phyloP scores from a whole-genome alignment of 2,888 invertebrate genomes.

The Luffia ferchaultella region DNA sequence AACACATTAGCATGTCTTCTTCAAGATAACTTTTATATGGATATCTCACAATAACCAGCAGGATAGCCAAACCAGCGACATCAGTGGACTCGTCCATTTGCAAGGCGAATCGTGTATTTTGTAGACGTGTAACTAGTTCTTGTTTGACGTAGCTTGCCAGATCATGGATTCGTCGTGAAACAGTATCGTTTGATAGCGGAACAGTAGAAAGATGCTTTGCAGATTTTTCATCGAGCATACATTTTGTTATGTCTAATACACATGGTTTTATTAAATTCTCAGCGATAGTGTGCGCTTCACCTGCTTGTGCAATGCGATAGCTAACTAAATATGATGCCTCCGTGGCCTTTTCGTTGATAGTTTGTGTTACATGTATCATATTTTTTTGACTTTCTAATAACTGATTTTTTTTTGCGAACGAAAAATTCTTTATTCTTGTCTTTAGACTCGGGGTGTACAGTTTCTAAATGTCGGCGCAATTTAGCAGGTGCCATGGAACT shows the following conservation, averaged over 20 bases:
- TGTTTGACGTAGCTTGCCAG: constrained; percentile 21
- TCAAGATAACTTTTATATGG: constrained; percentile 21
- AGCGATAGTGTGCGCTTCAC: constrained; percentile 23
- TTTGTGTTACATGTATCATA: constrained; percentile 19
- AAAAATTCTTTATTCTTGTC: constrained; percentile 18
- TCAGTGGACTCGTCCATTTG: constrained; percentile 23
- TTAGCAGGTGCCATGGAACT: constrained; percentile 20
- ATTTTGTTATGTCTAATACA: constrained; percentile 18
- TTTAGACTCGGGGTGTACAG: constrained; percentile 19
- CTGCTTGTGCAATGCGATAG: constrained; percentile 21
- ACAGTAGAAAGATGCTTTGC: constrained; percentile 23
- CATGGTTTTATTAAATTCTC: constrained; percentile 20
- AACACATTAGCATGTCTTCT: constrained; percentile 20
- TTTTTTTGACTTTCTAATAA: constrained; percentile 18
- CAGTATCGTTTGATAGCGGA: constrained; percentile 25
- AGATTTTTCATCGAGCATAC: constrained; percentile 24
- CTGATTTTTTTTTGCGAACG: constrained; percentile 16
- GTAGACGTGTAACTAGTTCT: constrained; percentile 21
- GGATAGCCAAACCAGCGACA: constrained; percentile 20
- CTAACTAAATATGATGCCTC: constrained; percentile 23
- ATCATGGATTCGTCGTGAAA: constrained; percentile 23
- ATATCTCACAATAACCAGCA: constrained; percentile 25
- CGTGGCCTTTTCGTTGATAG: constrained; percentile 21
- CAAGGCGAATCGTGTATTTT: constrained; percentile 17
- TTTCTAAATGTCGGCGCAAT: constrained; percentile 19